Conservation (phyloP, 2,113 vertebrate genomes). For the Takifugu bimaculatus region DNA sequence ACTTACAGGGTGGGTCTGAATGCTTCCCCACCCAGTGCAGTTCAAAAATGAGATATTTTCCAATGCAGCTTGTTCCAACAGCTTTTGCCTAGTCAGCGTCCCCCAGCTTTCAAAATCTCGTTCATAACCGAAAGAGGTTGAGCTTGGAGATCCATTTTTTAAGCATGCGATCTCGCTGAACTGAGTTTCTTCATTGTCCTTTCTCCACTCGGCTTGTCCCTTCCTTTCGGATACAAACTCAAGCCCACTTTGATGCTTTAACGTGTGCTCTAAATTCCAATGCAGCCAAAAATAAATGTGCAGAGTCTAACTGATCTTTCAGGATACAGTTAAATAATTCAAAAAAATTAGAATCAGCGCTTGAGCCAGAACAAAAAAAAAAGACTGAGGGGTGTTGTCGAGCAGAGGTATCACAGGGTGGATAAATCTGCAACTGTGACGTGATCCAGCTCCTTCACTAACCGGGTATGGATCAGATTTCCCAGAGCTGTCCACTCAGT, state of each 20-base stretch:
- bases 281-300: slow-evolving; percentile 24
- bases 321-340: slow-evolving; percentile 15
- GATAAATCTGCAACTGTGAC: slow-evolving; percentile 61
- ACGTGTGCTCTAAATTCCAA: slow-evolving; percentile 28
- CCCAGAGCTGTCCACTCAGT: slow-evolving; percentile 61
- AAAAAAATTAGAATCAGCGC: background rate
- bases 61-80: slow-evolving; percentile 16
- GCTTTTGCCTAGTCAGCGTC: slow-evolving; percentile 52
- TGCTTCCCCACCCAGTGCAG: slow-evolving; percentile 32
- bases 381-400: slow-evolving; percentile 61
- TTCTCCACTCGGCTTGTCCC: slow-evolving; percentile 15
- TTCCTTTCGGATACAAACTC: background rate
- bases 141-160: background rate
- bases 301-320: slow-evolving; percentile 37
- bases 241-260: slow-evolving; percentile 27
- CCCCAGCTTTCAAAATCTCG: slow-evolving; percentile 21
- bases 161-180: no score
- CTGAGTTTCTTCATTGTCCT: background rate
- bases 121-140: slow-evolving; percentile 20
- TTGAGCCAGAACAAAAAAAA: background rate
- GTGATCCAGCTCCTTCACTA: slow-evolving; percentile 57
- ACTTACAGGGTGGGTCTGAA: slow-evolving; percentile 57
- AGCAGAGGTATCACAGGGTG: slow-evolving; percentile 56
- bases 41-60: slow-evolving; percentile 17
- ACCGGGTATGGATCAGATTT: slow-evolving; percentile 60